phyloP scores from a whole-genome alignment of 2,113 vertebrate species.

The Mormyrus lacerda region DNA sequence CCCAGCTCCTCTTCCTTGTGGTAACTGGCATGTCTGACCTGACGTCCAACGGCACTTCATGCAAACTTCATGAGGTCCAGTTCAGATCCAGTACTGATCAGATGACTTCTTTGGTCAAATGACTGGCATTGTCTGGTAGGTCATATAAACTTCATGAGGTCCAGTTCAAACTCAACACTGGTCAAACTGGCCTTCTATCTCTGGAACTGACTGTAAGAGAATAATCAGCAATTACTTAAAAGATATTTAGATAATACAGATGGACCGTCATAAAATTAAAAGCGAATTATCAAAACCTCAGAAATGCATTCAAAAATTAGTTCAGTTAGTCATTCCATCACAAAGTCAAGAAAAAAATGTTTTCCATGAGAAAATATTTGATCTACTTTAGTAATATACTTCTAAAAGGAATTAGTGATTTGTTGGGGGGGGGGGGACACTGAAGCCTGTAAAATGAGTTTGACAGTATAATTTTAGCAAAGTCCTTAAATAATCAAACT shows the following conservation, averaged over 20 bases:
- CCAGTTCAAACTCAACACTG: not conserved
- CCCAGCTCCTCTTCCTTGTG: conserved; percentile 87
- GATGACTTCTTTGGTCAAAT: not conserved
- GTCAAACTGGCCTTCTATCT: not conserved
- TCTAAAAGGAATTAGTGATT: not conserved
- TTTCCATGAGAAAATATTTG: not conserved
- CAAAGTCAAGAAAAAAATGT: not conserved
- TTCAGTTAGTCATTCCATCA: not conserved
- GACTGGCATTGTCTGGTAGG: not conserved
- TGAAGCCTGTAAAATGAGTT: not conserved
- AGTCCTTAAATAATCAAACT: not conserved
- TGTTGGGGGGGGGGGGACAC: not conserved
- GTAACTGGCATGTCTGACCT: conserved; percentile 77
- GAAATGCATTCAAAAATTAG: not conserved
- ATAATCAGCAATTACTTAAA: not conserved
- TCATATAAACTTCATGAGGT: not conserved
- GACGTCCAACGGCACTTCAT: conserved; percentile 33
- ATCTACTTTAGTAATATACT: not conserved
- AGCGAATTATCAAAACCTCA: not conserved
- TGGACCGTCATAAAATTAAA: not conserved
- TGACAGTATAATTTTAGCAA: not conserved
- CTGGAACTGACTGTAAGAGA: not conserved
- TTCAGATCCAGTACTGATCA: not conserved
- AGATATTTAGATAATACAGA: not conserved
- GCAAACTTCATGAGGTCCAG: conserved; percentile 19